Evolutionary conservation across 30 jellyfish, hydroid and myxozoan genomes (phyloP).

Genomic region (Rhopilema esculentum): DNA sequence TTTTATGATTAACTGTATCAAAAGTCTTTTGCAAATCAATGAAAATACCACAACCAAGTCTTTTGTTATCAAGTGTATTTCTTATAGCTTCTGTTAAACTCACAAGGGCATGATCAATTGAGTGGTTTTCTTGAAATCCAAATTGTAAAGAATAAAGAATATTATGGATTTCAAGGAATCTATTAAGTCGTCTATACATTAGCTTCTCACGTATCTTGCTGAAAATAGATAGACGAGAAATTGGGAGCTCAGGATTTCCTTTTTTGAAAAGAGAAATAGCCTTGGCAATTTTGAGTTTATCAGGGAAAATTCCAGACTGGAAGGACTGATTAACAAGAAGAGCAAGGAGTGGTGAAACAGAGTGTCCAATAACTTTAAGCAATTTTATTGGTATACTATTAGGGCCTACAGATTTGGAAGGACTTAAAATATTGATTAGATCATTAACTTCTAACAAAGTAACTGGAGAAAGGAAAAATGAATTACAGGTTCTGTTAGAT

Average conservation of each 20-base stretch:
- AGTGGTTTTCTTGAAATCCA: too few relatives aligned
- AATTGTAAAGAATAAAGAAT: too few relatives aligned
- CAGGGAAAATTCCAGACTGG: slow-evolving; percentile 40
- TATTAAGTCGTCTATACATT: too few relatives aligned
- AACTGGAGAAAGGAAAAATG: slow-evolving; percentile 51
- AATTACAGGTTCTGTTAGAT: slow-evolving; percentile 27
- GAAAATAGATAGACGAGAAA: slow-evolving; percentile 48
- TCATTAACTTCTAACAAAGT: slow-evolving; percentile 52
- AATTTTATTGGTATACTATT: slow-evolving; percentile 47
- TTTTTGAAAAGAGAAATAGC: too few relatives aligned
- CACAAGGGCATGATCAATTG: too few relatives aligned
- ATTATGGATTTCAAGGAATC: too few relatives aligned
- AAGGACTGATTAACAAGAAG: slow-evolving; percentile 34
- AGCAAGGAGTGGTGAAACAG: slow-evolving; percentile 54
- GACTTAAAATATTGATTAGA: slow-evolving; percentile 26
- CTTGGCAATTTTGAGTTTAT: too few relatives aligned
- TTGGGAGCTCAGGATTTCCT: slow-evolving; percentile 56
- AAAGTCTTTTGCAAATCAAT: too few relatives aligned
- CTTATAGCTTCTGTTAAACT: slow-evolving; percentile 63
- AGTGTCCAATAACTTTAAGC: slow-evolving; percentile 35
- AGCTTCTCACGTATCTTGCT: slow-evolving; percentile 55
- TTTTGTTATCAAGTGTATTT: slow-evolving; percentile 58
- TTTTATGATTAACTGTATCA: too few relatives aligned
- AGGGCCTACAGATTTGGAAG: slow-evolving; percentile 63
- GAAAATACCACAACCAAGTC: slow-evolving; percentile 55